Evolutionary conservation across 23 tunicate genomes (phyloP).

Genomic region (Styela clava): DNA sequence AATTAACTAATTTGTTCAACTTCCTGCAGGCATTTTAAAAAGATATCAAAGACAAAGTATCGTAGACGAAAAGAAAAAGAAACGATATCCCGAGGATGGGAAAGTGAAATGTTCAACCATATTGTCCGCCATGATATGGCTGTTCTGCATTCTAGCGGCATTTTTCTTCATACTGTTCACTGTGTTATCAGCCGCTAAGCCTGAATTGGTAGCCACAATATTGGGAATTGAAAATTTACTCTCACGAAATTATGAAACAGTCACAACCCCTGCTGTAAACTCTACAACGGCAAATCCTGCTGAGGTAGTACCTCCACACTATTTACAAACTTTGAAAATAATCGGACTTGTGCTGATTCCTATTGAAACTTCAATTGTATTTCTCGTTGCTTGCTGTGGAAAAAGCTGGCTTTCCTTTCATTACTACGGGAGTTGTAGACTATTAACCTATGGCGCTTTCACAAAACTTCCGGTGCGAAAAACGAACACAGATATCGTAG

Average conservation of each 20-base stretch:
- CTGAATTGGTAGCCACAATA: constrained; percentile 1
- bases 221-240: not conserved
- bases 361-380: constrained; percentile 25
- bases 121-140: constrained; percentile 11
- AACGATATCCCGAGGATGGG: not conserved
- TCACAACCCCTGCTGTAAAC: not conserved
- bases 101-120: not conserved
- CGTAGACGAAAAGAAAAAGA: constrained; percentile 17
- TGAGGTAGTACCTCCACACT: not conserved
- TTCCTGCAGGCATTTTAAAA: constrained; percentile 29
- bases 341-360: constrained; percentile 30
- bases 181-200: constrained; percentile 22
- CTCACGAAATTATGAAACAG: not conserved
- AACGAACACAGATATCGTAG: not conserved
- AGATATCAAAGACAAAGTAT: constrained; percentile 32
- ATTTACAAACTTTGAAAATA: not conserved
- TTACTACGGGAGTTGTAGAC: constrained; percentile 20
- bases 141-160: constrained; percentile 1
- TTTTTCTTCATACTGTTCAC: constrained; percentile 15
- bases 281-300: not conserved
- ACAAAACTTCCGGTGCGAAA: constrained; percentile 41
- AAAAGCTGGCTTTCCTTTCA: constrained; percentile 29
- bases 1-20: too few relatives aligned
- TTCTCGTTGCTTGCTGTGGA: constrained; percentile 38
- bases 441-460: constrained; percentile 40